Evolutionary conservation across 2,797 vertebrate genomes (phyloP).

Genomic region (Alosa sapidissima): DNA sequence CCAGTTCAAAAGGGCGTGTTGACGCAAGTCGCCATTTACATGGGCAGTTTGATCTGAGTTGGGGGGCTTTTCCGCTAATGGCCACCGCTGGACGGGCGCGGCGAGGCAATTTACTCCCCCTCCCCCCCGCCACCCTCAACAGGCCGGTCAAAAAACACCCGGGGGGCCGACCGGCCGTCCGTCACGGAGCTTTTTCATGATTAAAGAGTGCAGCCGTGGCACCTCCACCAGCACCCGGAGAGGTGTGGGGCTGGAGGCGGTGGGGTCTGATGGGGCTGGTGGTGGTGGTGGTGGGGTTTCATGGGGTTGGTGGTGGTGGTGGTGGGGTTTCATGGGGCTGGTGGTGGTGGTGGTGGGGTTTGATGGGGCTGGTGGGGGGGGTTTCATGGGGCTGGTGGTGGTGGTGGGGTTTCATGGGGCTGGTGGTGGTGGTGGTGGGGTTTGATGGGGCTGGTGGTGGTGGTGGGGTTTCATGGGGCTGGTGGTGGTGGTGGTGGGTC

Average conservation of each 20-base stretch:
- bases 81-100: not conserved
- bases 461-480: too few species aligned
- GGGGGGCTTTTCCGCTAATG: conserved; percentile 63
- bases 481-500: not conserved
- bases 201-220: conserved; percentile 33
- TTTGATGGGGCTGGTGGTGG: not conserved
- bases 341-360: not conserved
- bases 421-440: not conserved
- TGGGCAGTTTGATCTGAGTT: conserved; percentile 73
- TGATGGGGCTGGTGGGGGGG: not conserved
- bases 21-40: conserved; percentile 69
- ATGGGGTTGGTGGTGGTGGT: not conserved
- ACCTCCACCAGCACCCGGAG: conserved; percentile 39
- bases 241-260: not conserved
- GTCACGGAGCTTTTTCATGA: conserved; percentile 21
- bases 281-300: not conserved
- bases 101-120: conserved; percentile 6
- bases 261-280: not conserved
- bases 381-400: not conserved
- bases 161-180: not conserved
- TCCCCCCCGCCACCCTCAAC: not conserved
- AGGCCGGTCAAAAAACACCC: too few species aligned
- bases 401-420: too few species aligned
- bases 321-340: not conserved
- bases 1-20: conserved; percentile 70